Evolutionary conservation across 37 sponge, comb jelly and placozoan species (phyloP).

Genomic region (Aphrocallistes beatrix): DNA sequence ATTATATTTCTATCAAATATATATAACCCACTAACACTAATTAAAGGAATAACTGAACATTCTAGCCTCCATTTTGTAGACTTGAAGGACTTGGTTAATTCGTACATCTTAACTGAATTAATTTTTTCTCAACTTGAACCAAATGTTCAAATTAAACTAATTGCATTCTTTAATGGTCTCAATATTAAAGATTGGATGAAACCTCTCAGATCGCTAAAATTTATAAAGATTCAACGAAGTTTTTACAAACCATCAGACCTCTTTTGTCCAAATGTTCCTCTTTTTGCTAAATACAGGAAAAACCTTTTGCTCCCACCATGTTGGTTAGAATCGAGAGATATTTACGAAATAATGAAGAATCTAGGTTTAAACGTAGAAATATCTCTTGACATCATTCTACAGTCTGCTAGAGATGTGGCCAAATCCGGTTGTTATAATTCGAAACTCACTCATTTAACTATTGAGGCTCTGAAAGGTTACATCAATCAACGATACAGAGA

Average conservation of each 20-base stretch:
- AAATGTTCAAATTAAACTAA: neutral
- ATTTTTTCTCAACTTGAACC: neutral
- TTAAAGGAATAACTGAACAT: neutral
- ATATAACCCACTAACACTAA: neutral
- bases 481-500: neutral
- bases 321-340: neutral
- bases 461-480: neutral
- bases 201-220: neutral
- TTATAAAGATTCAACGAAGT: neutral
- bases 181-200: neutral
- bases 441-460: no score
- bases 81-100: neutral
- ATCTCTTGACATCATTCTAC: neutral
- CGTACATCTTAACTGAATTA: neutral
- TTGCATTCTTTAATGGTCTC: neutral
- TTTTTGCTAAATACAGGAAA: neutral
- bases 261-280: neutral
- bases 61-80: neutral
- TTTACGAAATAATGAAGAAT: neutral
- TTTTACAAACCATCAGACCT: neutral
- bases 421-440: no score
- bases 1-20: neutral
- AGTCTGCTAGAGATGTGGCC: neutral
- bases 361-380: neutral
- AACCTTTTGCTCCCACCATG: neutral